Percentiles rank a stretch among this genome's conserved stretches.
Conservation (phyloP, 2,113 vertebrate species). For the Turnix velox region DNA sequence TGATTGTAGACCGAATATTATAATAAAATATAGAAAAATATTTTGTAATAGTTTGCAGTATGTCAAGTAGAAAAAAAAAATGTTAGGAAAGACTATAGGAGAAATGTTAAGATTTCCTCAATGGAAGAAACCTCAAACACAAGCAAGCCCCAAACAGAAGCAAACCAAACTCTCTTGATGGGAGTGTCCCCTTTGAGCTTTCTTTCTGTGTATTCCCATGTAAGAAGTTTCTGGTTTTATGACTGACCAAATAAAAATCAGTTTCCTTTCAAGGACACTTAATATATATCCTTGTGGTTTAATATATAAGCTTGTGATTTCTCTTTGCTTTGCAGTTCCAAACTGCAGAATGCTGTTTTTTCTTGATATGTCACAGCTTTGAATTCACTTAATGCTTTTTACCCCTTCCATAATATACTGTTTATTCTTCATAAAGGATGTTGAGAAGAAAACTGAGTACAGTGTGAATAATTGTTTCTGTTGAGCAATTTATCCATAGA, state of each 20-base stretch:
- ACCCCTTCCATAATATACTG: background rate
- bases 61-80: background rate
- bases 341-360: background rate
- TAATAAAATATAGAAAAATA: background rate
- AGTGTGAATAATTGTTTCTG: background rate
- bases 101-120: background rate
- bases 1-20: background rate
- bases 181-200: background rate
- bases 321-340: background rate
- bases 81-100: background rate
- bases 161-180: background rate
- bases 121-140: background rate
- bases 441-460: background rate
- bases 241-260: background rate
- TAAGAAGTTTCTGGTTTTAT: background rate
- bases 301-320: background rate
- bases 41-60: background rate
- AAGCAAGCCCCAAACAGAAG: background rate
- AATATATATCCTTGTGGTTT: background rate
- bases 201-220: background rate
- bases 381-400: background rate
- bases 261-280: background rate
- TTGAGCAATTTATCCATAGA: background rate
- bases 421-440: background rate
- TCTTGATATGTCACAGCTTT: background rate